A percentile compares a stretch with the other conserved stretches of the same genome.
phyloP scores from a whole-genome alignment of 2,797 vertebrate genomes.

The Dicrostonyx torquatus region DNA sequence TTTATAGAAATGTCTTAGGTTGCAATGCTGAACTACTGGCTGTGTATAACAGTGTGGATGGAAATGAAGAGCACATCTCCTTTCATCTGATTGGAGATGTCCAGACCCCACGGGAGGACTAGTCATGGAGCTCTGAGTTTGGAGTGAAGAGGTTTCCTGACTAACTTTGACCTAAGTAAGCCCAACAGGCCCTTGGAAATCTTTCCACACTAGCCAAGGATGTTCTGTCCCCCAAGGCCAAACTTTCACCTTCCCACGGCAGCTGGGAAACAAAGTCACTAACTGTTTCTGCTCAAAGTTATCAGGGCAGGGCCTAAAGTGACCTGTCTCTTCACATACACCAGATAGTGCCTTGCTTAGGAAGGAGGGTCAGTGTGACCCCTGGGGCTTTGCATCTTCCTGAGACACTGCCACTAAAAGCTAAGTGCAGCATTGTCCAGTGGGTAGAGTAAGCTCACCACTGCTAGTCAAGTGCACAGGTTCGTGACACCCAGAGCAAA shows the following conservation, averaged over 20 bases:
- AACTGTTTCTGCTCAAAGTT: fast-evolving
- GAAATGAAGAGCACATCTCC: background rate
- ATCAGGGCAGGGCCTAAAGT: background rate
- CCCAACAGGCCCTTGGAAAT: background rate
- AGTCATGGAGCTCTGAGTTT: background rate
- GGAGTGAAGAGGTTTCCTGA: background rate
- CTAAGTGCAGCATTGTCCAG: background rate
- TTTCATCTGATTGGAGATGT: background rate
- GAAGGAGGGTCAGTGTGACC: background rate
- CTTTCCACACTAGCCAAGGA: background rate
- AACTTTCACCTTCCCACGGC: too few species aligned
- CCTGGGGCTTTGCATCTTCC: background rate
- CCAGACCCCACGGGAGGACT: background rate
- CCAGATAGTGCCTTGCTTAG: fast-evolving
- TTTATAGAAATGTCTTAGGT: background rate
- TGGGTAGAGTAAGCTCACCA: background rate
- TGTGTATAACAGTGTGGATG: background rate
- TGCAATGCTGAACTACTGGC: fast-evolving
- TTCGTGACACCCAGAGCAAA: background rate
- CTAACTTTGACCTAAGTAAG: too few species aligned
- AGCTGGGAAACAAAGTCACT: background rate
- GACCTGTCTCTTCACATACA: fast-evolving
- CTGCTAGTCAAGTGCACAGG: too few species aligned
- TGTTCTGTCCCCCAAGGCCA: fast-evolving
- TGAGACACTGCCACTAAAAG: background rate